Conservation (phyloP, 2,888 invertebrate species). For the Psylliodes chrysocephalus region DNA sequence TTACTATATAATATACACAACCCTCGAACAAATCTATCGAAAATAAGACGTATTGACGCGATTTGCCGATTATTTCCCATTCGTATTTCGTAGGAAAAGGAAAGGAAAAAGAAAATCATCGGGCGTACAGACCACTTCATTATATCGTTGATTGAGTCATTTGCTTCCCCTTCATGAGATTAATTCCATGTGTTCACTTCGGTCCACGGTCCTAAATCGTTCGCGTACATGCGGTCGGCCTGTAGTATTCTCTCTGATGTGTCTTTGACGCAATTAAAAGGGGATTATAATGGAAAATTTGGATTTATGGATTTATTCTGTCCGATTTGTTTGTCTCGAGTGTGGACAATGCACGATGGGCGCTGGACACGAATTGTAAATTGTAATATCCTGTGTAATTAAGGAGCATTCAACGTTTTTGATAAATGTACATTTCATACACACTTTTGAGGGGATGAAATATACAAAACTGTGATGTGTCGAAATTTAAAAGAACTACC, state of each 20-base stretch:
- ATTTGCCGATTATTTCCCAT: constrained; percentile 22
- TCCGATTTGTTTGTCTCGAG: background rate
- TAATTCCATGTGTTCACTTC: constrained; percentile 60
- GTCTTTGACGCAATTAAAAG: constrained; percentile 42
- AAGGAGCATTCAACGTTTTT: background rate
- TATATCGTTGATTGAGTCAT: constrained; percentile 63
- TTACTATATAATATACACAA: constrained; percentile 34
- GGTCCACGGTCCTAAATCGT: too few species aligned
- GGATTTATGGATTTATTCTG: constrained; percentile 45
- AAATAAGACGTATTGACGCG: constrained; percentile 59
- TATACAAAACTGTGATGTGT: too few species aligned
- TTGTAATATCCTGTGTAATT: background rate
- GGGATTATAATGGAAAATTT: constrained; percentile 50
- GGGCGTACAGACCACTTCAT: constrained; percentile 60
- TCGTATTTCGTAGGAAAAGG: background rate
- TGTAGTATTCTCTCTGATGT: constrained; percentile 19
- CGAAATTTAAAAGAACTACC: too few species aligned
- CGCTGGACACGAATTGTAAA: background rate
- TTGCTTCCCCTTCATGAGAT: constrained; percentile 61
- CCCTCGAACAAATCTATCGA: constrained; percentile 55
- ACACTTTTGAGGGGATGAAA: background rate
- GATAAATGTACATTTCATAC: background rate
- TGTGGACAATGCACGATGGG: background rate
- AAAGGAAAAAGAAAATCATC: constrained; percentile 9
- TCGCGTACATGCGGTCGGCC: constrained; percentile 5